Percentiles rank a stretch among this genome's conserved stretches.
Conservation (phyloP, 2,888 invertebrate genomes). For the Phlogophora meticulosa region DNA sequence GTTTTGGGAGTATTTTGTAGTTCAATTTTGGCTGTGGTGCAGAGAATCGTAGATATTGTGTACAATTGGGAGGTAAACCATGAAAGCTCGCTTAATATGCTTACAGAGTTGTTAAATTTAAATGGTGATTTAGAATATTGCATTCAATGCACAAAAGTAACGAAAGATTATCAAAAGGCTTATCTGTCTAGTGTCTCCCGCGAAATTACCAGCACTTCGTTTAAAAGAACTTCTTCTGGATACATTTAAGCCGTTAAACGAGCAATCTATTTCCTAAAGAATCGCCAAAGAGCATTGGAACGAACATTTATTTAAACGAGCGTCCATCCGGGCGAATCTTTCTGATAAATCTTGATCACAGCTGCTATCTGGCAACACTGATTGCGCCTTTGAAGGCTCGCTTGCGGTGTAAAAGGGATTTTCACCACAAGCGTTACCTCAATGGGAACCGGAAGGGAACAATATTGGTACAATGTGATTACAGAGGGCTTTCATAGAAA, state of each 20-base stretch:
- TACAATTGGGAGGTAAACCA: not conserved
- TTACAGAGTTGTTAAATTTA: not conserved
- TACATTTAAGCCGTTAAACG: conserved; percentile 53
- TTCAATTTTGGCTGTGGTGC: conserved; percentile 4
- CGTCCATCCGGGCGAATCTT: conserved; percentile 58
- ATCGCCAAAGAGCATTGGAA: conserved; percentile 53
- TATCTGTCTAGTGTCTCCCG: not conserved
- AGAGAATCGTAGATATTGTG: not conserved
- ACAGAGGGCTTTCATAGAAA: conserved; percentile 11
- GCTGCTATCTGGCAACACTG: conserved; percentile 60
- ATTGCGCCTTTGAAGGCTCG: conserved; percentile 57
- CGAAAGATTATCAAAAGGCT: conserved; percentile 6
- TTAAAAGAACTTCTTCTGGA: conserved; percentile 26
- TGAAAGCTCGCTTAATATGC: not conserved
- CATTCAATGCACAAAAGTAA: not conserved
- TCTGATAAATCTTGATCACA: conserved; percentile 62
- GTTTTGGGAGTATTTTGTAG: conserved; percentile 16
- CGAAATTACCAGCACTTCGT: conserved; percentile 21
- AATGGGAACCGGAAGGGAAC: conserved; percentile 17
- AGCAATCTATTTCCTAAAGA: conserved; percentile 52
- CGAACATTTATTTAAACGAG: conserved; percentile 64
- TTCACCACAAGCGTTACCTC: conserved; percentile 29
- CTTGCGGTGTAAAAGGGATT: conserved; percentile 31
- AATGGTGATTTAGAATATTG: not conserved
- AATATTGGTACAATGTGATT: conserved; percentile 33